Percentiles rank a stretch among this genome's conserved stretches.
phyloP scores from a whole-genome alignment of 2,797 vertebrate species.

The Bradypus variegatus region DNA sequence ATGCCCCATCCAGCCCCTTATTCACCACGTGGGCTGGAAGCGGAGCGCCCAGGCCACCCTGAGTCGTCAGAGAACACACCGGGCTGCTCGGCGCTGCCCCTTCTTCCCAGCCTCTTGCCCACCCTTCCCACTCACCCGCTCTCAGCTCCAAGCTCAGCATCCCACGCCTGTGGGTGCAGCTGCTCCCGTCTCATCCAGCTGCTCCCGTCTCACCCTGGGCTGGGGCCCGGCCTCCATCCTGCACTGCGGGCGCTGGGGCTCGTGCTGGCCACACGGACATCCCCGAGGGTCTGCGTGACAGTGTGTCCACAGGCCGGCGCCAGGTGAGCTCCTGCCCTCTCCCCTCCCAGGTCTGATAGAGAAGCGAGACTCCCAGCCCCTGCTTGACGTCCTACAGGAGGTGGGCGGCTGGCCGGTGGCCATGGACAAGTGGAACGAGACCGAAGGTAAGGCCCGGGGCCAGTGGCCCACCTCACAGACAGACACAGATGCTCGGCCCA shows the following conservation, averaged over 20 bases:
- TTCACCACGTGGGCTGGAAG: not conserved
- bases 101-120: not conserved
- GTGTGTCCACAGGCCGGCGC: accelerated
- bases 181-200: too few species aligned
- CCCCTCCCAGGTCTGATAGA: constrained; percentile 84
- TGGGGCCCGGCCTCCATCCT: not conserved
- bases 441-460: constrained; percentile 75
- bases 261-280: not conserved
- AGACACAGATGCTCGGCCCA: not conserved
- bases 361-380: constrained; percentile 86
- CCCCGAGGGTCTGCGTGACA: accelerated
- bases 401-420: constrained; percentile 94
- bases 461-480: not conserved
- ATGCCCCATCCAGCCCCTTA: not conserved
- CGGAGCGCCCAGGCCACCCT: not conserved
- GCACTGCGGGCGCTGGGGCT: not conserved
- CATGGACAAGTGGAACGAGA: constrained; percentile 83
- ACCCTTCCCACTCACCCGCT: not conserved
- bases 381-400: constrained; percentile 80
- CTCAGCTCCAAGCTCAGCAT: not conserved
- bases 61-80: too few species aligned
- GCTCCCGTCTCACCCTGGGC: not conserved
- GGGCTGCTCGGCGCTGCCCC: not conserved
- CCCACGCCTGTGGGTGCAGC: not conserved
- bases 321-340: not conserved